Evolutionary conservation across 2,888 invertebrate species (phyloP), one percentile per base, ranked within the genome.

Genomic region (Zaprionus obscuricornis): DNA sequence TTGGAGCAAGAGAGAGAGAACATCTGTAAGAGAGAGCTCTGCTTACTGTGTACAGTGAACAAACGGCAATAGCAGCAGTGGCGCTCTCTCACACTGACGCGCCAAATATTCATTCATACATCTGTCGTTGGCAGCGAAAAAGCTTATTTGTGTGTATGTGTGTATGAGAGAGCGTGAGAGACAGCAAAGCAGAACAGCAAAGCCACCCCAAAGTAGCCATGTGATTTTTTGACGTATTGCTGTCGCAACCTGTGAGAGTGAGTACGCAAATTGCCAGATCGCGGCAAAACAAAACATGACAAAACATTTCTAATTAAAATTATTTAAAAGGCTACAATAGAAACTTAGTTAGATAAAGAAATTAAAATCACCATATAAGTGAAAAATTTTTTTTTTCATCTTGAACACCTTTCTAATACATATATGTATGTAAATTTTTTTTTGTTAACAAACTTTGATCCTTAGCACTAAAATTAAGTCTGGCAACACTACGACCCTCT

Each of bases 91-190:
- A 50, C 50, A 64, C 64, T 58, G 43, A 52, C 40, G 24, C 50
- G 58, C 34, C 55, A 58, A 68, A 47, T 74, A 56, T 74, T 71
- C 71, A 74, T 71, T 71, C 70, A 74, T 71, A 74, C 74, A 74
- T 27, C 56, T 54, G 51, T 31, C 26, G 29, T 20, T 22, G 46
- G 55, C 54, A 66, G 51, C 51, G 26, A 29, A 50, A 49, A 50
- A 68, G 74, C 55, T 56, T 49, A 37, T 26, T 31, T 68, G 68
- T 49, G 22, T 55, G 31, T 33, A 34, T 39, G 37, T 22, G 24
- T 20, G 11, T 13, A 13, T 8, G 10, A 37, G 34, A 17, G 31
- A 24, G 58, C 42, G 52, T n/a, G 40, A 20, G 34, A 39, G 27
- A 24, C 22, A 24, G 58, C 43, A 50, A 43, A 22, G 43, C 22